Evolutionary conservation across 2,888 invertebrate genomes (phyloP), one percentile per base, ranked within the genome.

Genomic region (Panopea generosa): DNA sequence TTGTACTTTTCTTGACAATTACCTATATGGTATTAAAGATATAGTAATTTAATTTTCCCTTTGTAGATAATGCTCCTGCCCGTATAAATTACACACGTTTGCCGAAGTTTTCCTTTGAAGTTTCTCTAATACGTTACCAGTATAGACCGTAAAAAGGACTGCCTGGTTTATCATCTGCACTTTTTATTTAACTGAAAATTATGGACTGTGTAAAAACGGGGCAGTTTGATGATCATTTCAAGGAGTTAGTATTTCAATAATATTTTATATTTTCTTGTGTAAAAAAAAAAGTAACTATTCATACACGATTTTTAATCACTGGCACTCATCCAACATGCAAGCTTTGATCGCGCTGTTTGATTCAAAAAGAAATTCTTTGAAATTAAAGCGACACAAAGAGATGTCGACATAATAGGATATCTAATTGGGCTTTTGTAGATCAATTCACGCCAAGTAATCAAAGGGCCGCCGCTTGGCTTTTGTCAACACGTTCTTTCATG

Each of bases 71-170:
- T 87, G 83, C 82, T 65, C 66, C 70, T 83, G 78, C 82, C 84
- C 82, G 78, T 86, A 84, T 85, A 85, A 86, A 86, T 87, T 87
- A 81, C 86, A 87, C 82, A 83, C 76, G 76, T 84, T 82, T 86
- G 85, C 84, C 83, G 76, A 72, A 78, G 82, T 73, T 76, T 72
- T 55, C 77, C 84, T 87, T 88, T 86, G 86, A 86, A 78, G 86
- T 86, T 79, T 69, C 73, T 73, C 22, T 73, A 66, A 65, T 82
- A 78, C 73, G 81, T 81, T 81, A 73, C 43, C 63, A 55, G 74
- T 66, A 61, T 56, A 63, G 74, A 67, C 66, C 76, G 81, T 84
- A 83, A 86, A 86, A 82, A n/a, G n/a, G n/a, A n/a, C n/a, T n/a
- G n/a, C n/a, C n/a, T n/a, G n/a, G n/a, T n/a, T n/a, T n/a, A n/a